Conservation (phyloP, 2,113 vertebrate species). For the Lophotis ruficrista region DNA sequence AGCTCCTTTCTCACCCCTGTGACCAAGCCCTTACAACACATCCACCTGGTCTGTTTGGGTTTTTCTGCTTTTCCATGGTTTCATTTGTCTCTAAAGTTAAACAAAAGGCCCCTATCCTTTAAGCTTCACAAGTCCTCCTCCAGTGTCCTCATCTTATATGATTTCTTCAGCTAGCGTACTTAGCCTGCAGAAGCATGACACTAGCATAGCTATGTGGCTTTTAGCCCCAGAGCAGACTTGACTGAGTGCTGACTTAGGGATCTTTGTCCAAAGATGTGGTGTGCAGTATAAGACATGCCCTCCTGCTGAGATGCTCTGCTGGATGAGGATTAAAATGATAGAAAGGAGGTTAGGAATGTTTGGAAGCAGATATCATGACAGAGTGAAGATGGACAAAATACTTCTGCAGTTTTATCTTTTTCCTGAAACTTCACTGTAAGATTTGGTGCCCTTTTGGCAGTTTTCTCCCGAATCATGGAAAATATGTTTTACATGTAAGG, state of each 20-base stretch:
- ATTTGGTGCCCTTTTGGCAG: background rate
- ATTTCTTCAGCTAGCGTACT: background rate
- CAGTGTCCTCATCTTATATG: background rate
- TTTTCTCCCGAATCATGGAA: conserved; percentile 20
- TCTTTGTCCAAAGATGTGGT: background rate
- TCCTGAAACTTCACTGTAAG: conserved; percentile 23
- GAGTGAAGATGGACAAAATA: background rate
- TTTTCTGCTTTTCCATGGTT: background rate
- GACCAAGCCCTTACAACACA: background rate
- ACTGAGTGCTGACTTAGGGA: background rate
- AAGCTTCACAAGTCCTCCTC: background rate
- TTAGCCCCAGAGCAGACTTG: background rate
- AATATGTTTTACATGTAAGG: background rate
- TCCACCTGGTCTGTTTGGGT: fast-evolving
- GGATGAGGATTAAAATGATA: background rate
- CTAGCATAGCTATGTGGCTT: background rate
- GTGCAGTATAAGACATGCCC: background rate
- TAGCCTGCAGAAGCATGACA: background rate
- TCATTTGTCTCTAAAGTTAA: background rate
- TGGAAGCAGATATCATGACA: background rate
- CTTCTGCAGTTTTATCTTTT: conserved; percentile 30
- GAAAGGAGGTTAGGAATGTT: background rate
- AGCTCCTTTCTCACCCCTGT: background rate
- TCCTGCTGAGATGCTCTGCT: background rate
- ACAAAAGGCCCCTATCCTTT: background rate